phyloP scores from a whole-genome alignment of 1,140 invertebrate genomes.

The Gryllus bimaculatus region DNA sequence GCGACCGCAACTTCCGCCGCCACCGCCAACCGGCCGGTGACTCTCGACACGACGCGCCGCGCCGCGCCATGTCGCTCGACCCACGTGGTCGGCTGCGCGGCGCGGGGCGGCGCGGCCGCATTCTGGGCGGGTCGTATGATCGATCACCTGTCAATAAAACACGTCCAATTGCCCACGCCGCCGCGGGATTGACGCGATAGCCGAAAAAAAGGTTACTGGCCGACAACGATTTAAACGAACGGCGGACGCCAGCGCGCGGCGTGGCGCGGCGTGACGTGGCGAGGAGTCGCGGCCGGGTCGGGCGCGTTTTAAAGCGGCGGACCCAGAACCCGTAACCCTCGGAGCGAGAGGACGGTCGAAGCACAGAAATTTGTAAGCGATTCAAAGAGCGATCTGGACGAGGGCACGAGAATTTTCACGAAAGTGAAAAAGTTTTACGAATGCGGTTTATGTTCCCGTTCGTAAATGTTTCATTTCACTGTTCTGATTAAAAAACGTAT shows the following conservation, averaged over 20 bases:
- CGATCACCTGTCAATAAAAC: slow-evolving; percentile 4
- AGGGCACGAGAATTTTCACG: no score
- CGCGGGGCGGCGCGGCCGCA: background rate
- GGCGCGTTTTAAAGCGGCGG: background rate
- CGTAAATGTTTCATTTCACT: no score
- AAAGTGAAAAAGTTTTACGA: no score
- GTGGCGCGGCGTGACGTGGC: no score
- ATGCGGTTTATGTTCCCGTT: no score
- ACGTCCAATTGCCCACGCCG: background rate
- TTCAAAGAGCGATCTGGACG: background rate
- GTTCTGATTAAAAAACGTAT: no score
- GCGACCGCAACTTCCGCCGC: background rate
- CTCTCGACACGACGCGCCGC: no score
- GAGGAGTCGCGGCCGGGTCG: no score
- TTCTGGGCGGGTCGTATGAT: background rate
- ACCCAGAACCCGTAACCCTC: background rate
- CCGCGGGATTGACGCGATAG: background rate
- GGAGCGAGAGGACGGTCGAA: background rate
- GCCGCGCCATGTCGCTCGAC: background rate
- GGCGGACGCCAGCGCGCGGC: background rate
- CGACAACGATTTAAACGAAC: slow-evolving; percentile 1
- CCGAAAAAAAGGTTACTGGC: slow-evolving; percentile 3
- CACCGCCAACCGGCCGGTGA: no score
- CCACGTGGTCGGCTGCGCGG: background rate
- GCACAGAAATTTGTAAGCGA: background rate